phyloP scores from a whole-genome alignment of 2,888 invertebrate genomes.

The Choreutis nemorana region DNA sequence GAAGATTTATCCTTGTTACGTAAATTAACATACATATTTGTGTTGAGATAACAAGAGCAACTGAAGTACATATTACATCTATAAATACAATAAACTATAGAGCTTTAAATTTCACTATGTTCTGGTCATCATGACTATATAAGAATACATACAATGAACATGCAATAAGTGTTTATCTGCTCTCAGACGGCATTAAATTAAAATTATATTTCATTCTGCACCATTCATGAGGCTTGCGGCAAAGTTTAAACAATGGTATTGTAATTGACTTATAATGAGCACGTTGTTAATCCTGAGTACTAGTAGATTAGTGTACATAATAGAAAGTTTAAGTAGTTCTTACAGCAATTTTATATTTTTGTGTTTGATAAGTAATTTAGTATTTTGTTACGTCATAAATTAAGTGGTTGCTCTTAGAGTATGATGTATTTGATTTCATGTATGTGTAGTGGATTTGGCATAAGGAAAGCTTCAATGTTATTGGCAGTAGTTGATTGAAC shows the following conservation, averaged over 20 bases:
- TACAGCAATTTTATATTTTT: conserved; percentile 38
- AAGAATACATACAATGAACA: too few species aligned
- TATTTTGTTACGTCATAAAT: conserved; percentile 49
- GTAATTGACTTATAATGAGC: conserved; percentile 51
- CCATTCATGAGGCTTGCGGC: conserved; percentile 10
- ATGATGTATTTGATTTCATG: conserved; percentile 31
- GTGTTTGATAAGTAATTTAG: conserved; percentile 46
- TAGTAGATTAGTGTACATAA: conserved; percentile 48
- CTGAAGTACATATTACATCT: too few species aligned
- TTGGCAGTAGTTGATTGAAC: too few species aligned
- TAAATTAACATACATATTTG: too few species aligned
- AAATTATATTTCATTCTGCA: too few species aligned
- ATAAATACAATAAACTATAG: too few species aligned
- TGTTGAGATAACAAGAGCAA: too few species aligned
- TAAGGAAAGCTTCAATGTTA: conserved; percentile 31
- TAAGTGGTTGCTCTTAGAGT: conserved; percentile 39
- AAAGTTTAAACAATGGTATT: conserved; percentile 19
- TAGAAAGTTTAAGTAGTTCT: conserved; percentile 39
- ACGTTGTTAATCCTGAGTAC: conserved; percentile 49
- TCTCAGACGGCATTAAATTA: conserved; percentile 43
- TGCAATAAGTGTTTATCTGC: too few species aligned
- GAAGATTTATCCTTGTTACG: too few species aligned
- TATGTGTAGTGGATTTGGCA: conserved; percentile 42
- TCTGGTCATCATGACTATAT: too few species aligned
- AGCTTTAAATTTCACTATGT: too few species aligned